Evolutionary conservation across 1,140 invertebrate species (phyloP).

Genomic region (Cheumatopsyche charites): DNA sequence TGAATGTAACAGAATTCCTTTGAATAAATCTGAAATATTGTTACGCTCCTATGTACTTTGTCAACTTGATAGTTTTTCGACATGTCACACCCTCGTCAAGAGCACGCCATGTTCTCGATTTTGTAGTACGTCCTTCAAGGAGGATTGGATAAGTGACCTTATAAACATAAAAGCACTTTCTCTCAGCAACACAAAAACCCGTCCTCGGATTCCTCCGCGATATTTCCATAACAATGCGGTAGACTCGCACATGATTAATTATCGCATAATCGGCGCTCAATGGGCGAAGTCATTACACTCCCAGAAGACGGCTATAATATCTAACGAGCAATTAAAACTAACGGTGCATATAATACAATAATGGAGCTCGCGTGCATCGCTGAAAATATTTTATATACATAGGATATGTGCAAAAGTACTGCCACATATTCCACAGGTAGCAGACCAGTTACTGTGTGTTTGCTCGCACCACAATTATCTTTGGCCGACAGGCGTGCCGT

Average conservation of each 20-base stretch:
- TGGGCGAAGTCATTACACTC: conserved; percentile 9
- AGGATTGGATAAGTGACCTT: conserved; percentile 18
- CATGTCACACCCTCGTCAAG: conserved; percentile 31
- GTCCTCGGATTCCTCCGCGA: too few relatives aligned
- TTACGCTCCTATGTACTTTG: conserved; percentile 7
- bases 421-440: conserved; percentile 35
- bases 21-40: conserved; percentile 24
- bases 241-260: conserved; percentile 6
- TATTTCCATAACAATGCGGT: too few relatives aligned
- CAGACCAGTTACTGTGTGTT: conserved; percentile 7
- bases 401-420: too few relatives aligned
- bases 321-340: conserved; percentile 26
- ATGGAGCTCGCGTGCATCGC: conserved; percentile 11
- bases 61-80: conserved; percentile 31
- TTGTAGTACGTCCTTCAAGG: conserved; percentile 16
- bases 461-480: conserved; percentile 37
- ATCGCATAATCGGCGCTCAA: not conserved
- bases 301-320: conserved; percentile 7
- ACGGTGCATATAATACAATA: conserved; percentile 29
- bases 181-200: too few relatives aligned
- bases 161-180: conserved; percentile 6
- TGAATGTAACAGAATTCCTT: conserved; percentile 12
- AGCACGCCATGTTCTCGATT: conserved; percentile 13
- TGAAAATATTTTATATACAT: not conserved
- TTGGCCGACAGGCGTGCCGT: conserved; percentile 15